Evolutionary conservation across 2,113 vertebrate genomes (phyloP).

Genomic region (Euleptes europaea): DNA sequence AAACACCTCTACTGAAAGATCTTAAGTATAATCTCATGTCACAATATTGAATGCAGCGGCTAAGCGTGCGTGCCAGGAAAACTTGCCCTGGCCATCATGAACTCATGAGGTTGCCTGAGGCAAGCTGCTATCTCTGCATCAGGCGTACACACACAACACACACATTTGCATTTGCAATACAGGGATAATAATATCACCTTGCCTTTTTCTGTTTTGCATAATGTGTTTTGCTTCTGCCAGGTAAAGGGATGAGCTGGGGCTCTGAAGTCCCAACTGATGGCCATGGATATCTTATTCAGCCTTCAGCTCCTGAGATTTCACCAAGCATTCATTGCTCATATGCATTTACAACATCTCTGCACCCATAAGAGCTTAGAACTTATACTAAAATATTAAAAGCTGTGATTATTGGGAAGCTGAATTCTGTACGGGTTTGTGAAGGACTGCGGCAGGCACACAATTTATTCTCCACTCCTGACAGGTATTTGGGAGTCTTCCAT

Average conservation of each 20-base stretch:
- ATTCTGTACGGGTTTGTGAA: not conserved
- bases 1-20: not conserved
- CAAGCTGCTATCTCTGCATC: not conserved
- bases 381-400: no score
- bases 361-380: no score
- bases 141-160: not conserved
- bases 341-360: no score
- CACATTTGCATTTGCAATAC: no score
- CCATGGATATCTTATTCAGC: not conserved
- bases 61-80: not conserved
- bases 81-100: not conserved
- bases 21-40: not conserved
- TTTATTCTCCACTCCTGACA: no score
- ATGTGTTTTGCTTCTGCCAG: not conserved
- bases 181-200: not conserved
- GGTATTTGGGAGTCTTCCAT: no score
- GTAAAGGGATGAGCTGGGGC: not conserved
- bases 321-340: no score
- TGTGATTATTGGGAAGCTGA: not conserved
- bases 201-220: not conserved
- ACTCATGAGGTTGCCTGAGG: not conserved
- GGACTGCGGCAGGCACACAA: no score
- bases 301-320: not conserved
- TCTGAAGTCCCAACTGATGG: not conserved
- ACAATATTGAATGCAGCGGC: no score